Conservation (phyloP, 2,888 invertebrate genomes). For the Rotaria socialis region DNA sequence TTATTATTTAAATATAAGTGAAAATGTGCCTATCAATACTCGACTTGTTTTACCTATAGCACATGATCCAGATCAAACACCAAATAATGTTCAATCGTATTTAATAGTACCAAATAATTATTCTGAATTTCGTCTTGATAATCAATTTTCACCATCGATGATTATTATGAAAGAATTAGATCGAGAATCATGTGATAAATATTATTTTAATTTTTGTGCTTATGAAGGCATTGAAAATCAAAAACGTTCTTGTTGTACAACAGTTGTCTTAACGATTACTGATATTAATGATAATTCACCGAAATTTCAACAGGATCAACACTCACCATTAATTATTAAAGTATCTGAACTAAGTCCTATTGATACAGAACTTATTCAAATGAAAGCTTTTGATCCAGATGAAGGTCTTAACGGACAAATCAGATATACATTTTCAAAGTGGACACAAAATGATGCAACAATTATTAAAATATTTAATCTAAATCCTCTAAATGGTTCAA, state of each 20-base stretch:
- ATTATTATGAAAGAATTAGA: not conserved
- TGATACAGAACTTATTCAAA: constrained; percentile 1
- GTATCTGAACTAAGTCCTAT: not conserved
- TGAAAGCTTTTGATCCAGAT: constrained; percentile 49
- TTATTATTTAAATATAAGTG: constrained; percentile 17
- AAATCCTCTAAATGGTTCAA: not conserved
- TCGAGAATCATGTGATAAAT: not conserved
- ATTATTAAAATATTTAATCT: constrained; percentile 14
- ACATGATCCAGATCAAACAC: constrained; percentile 30
- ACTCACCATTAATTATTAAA: not conserved
- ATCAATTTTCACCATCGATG: not conserved
- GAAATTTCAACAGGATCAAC: not conserved
- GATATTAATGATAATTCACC: constrained; percentile 33
- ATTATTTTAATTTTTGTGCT: constrained; percentile 11
- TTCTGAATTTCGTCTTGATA: constrained; percentile 13
- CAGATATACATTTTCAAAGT: constrained; percentile 48
- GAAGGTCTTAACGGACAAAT: constrained; percentile 48
- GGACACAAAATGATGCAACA: constrained; percentile 27
- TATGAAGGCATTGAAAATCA: not conserved
- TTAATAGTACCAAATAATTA: not conserved
- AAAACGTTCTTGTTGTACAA: constrained; percentile 4
- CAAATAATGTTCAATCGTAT: constrained; percentile 33
- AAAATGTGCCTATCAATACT: not conserved
- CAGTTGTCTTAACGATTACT: not conserved
- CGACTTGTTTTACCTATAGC: not conserved